A percentile compares a stretch with the other conserved stretches of the same genome.
These are phyloP conservation scores for Drosophila robusta DNA, from an alignment of 2,888 invertebrate genomes.

Conservation along the genomic window DNA sequence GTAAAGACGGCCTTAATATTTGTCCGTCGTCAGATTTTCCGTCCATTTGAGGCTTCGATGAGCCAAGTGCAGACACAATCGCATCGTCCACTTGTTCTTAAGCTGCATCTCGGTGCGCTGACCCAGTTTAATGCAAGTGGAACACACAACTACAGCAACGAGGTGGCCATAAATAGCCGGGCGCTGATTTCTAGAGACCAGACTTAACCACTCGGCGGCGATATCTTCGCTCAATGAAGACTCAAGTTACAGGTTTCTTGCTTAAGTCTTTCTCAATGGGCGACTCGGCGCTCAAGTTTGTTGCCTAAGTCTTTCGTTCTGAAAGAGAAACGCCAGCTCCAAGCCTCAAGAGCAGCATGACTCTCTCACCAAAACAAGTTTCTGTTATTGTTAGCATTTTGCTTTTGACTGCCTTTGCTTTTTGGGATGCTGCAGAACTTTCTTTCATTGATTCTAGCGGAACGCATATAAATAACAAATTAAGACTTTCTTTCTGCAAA, in stretches of 20 bases:
- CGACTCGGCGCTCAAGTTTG: conserved; percentile 64
- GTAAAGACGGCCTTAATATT: conserved; percentile 28
- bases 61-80: conserved; percentile 36
- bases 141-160: conserved; percentile 69
- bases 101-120: conserved; percentile 57
- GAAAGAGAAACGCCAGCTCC: conserved; percentile 52
- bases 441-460: conserved; percentile 76
- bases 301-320: conserved; percentile 81
- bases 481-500: conserved; percentile 72
- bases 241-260: conserved; percentile 70
- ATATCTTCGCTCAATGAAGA: conserved; percentile 50
- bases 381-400: conserved; percentile 9
- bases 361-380: conserved; percentile 51
- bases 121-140: conserved; percentile 83
- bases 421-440: conserved; percentile 73
- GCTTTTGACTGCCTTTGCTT: conserved; percentile 31
- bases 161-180: conserved; percentile 71
- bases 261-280: conserved; percentile 76
- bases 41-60: conserved; percentile 35
- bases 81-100: conserved; percentile 55
- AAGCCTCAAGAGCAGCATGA: conserved; percentile 35
- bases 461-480: conserved; percentile 74
- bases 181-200: conserved; percentile 53
- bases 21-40: conserved; percentile 10
- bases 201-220: conserved; percentile 35